Base-by-base conservation (phyloP, 2,113 vertebrate species). In the Anguilla japonica region DNA sequence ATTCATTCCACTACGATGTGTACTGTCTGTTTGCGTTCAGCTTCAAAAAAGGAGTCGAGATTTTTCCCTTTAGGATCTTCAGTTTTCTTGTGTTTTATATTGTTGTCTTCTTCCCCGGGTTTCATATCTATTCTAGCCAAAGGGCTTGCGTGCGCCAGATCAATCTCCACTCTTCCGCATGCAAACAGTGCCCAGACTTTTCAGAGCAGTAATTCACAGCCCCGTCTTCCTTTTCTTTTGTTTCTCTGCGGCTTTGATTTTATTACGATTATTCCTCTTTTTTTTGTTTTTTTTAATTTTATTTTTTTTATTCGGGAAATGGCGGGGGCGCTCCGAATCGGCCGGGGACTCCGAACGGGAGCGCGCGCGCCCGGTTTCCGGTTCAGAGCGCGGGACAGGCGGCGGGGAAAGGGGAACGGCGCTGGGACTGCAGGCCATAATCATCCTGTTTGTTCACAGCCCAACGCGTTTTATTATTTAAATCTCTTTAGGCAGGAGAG, bases 401-500 rank as follows among this genome's bases (percentile, higher is more conserved):
- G 93, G 94, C 94, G 93, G 92, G 83, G 92, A 91, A 53, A 46
- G 43, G 43, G 91, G 89, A 88, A 85, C 87, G 82, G 85, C 78
- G 85, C 50, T 57, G 94, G 93, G 93, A 95, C 96, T 95, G 94
- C 93, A 92, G 95, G 96, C 95, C 94, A 95, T 96, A 96, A 96
- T 96, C 96, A 96, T 96, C 95, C 94, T 96, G 94, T 96, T 96
- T 96, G 95, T 96, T 96, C 94, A 93, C 93, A 95, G 93, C 93
- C 93, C 93, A 93, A 93, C 91, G 92, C 92, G 94, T 95, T 96
- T 95, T 94, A 96, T 96, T 96, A 96, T 96, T 96, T 96, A 96
- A 96, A 96, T 96, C 95, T 96, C 96, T 94, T 90, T 95, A 93
- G 95, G 95, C 94, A 92, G 94, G 94, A 94, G 92, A 93, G 92